A percentile compares a stretch with the other conserved stretches of the same genome.
phyloP scores from a whole-genome alignment of 2,888 invertebrate species.

The Lottia gigantea region DNA sequence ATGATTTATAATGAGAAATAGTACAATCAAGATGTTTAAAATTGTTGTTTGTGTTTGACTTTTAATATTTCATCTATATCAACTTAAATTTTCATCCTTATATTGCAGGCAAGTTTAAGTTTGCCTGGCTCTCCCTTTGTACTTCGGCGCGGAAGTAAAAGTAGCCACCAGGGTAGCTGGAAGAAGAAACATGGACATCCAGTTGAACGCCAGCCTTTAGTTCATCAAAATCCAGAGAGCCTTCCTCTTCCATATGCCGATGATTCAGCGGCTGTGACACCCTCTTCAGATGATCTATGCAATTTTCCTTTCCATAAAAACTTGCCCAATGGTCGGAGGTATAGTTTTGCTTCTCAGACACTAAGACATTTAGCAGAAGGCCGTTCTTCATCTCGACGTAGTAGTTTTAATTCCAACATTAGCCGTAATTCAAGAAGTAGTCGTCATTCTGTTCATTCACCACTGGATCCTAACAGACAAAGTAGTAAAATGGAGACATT shows the following conservation, averaged over 20 bases:
- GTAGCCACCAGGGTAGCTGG: slow-evolving; percentile 79
- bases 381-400: slow-evolving; percentile 38
- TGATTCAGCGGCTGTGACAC: slow-evolving; percentile 96
- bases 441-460: slow-evolving; percentile 88
- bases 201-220: slow-evolving; percentile 91
- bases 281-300: slow-evolving; percentile 89
- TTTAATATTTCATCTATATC: slow-evolving; percentile 12
- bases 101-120: slow-evolving; percentile 89
- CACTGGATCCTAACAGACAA: slow-evolving; percentile 76
- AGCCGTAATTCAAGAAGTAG: slow-evolving; percentile 49
- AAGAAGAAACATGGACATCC: slow-evolving; percentile 37
- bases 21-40: too few relatives aligned
- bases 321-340: slow-evolving; percentile 78
- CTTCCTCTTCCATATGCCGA: slow-evolving; percentile 89
- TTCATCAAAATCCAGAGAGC: slow-evolving; percentile 86
- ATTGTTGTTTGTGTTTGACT: slow-evolving; percentile 11
- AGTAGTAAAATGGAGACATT: slow-evolving; percentile 50
- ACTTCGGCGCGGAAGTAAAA: slow-evolving; percentile 77
- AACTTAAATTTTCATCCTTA: slow-evolving; percentile 23
- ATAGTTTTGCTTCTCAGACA: slow-evolving; percentile 91
- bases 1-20: too few relatives aligned
- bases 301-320: slow-evolving; percentile 71
- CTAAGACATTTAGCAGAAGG: slow-evolving; percentile 73
- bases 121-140: slow-evolving; percentile 97
- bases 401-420: slow-evolving; percentile 52